phyloP scores from a whole-genome alignment of 2,113 vertebrate species.

The Paraplagusia blochii region DNA sequence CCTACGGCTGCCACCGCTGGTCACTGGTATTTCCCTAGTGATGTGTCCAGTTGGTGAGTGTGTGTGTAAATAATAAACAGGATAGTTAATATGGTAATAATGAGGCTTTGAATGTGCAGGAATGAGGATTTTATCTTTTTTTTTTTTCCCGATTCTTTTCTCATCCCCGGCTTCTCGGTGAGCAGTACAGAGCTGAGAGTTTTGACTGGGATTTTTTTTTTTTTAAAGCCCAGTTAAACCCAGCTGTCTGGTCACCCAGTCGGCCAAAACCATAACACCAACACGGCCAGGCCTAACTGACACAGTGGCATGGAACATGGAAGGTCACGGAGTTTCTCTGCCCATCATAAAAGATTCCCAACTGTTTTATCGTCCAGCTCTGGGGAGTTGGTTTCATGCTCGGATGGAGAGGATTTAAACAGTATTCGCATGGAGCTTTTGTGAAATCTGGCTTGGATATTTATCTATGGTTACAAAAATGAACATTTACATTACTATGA shows the following conservation, averaged over 20 bases:
- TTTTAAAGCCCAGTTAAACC: conserved; percentile 29
- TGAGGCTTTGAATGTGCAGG: conserved; percentile 43
- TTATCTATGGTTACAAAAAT: conserved; percentile 14
- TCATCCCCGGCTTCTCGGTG: conserved; percentile 33
- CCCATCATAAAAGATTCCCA: conserved; percentile 29
- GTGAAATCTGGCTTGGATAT: conserved; percentile 10
- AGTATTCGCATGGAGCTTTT: neutral
- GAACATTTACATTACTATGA: neutral
- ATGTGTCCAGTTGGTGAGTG: conserved; percentile 40
- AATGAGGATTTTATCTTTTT: conserved; percentile 24
- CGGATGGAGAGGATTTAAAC: conserved; percentile 30
- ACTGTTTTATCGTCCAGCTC: conserved; percentile 27
- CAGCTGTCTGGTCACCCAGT: conserved; percentile 40
- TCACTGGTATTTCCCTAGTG: conserved; percentile 58
- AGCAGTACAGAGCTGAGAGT: conserved; percentile 41
- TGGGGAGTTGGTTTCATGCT: conserved; percentile 20
- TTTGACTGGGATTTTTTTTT: conserved; percentile 46
- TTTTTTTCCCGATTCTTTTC: conserved; percentile 24
- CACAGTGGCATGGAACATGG: conserved; percentile 40
- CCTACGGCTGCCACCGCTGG: conserved; percentile 44
- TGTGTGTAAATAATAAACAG: conserved; percentile 51
- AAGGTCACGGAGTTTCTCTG: conserved; percentile 63
- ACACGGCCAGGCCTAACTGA: conserved; percentile 45
- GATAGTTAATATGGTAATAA: conserved; percentile 44
- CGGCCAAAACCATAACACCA: conserved; percentile 49